These are phyloP conservation scores for Sander lucioperca DNA, from an alignment of 2,113 vertebrate genomes.

Conservation along the genomic window DNA sequence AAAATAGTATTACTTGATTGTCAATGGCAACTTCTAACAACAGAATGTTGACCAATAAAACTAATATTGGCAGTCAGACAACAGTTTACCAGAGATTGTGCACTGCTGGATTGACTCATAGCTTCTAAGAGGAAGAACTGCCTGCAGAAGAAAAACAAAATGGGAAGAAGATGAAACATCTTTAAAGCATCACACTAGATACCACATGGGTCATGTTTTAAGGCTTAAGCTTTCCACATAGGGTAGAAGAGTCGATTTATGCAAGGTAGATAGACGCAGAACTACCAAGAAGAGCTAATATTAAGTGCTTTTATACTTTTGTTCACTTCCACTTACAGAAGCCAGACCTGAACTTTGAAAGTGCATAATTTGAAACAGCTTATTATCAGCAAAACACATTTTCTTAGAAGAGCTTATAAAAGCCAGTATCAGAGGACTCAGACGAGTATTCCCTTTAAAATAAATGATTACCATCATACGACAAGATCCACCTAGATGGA, in stretches of 20 bases:
- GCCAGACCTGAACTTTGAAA: conserved; percentile 3
- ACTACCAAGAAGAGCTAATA: neutral
- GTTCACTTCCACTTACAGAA: neutral
- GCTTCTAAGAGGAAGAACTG: neutral
- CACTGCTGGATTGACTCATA: neutral
- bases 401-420: neutral
- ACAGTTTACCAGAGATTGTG: neutral
- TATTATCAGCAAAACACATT: neutral
- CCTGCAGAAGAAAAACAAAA: neutral
- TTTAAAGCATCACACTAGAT: neutral
- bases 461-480: neutral
- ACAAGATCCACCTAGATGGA: neutral
- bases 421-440: neutral
- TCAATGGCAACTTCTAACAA: neutral
- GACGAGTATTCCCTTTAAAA: neutral
- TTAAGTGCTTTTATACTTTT: neutral
- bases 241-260: neutral
- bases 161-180: neutral
- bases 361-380: neutral
- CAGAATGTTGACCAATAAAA: neutral
- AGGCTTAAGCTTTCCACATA: neutral
- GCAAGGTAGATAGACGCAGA: neutral
- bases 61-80: neutral
- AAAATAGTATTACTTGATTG: neutral
- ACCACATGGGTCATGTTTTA: neutral